These are phyloP conservation scores for Onchidella celtica DNA, from an alignment of 2,888 invertebrate genomes.

Conservation along the genomic window DNA sequence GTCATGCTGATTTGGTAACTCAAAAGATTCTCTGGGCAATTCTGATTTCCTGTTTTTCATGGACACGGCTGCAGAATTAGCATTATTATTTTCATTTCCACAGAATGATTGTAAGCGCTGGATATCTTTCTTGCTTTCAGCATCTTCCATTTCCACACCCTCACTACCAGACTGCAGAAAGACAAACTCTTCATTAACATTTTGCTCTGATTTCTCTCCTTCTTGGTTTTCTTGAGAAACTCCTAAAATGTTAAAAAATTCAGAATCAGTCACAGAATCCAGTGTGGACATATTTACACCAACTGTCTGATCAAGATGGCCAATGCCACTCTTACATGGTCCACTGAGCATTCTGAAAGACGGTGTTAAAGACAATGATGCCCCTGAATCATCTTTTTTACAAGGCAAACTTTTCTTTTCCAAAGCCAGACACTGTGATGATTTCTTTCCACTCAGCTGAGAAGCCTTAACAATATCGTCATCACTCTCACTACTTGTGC, in stretches of 20 bases:
- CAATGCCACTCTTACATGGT: neutral
- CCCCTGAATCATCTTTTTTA: neutral
- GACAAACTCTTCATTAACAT: neutral
- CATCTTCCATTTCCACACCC: neutral
- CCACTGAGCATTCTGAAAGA: neutral
- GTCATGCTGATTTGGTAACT: neutral
- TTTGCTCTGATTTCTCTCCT: no score
- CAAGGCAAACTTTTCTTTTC: neutral
- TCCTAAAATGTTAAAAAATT: slow-evolving; percentile 34
- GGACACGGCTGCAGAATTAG: neutral
- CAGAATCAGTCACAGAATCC: slow-evolving; percentile 23
- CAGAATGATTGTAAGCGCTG: no score
- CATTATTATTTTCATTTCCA: neutral
- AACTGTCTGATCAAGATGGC: neutral
- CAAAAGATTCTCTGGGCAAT: neutral
- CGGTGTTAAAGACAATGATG: neutral
- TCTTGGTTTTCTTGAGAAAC: slow-evolving; percentile 1
- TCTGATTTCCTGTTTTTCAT: neutral
- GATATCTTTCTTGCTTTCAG: neutral
- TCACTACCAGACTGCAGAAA: neutral
- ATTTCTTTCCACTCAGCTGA: neutral
- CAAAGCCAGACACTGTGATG: neutral
- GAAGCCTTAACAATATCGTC: slow-evolving; percentile 8
- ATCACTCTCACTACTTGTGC: slow-evolving; percentile 7
- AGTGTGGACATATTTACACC: neutral